Base-by-base conservation (phyloP, 2,888 invertebrate genomes). In the Stegophylla sp. region DNA sequence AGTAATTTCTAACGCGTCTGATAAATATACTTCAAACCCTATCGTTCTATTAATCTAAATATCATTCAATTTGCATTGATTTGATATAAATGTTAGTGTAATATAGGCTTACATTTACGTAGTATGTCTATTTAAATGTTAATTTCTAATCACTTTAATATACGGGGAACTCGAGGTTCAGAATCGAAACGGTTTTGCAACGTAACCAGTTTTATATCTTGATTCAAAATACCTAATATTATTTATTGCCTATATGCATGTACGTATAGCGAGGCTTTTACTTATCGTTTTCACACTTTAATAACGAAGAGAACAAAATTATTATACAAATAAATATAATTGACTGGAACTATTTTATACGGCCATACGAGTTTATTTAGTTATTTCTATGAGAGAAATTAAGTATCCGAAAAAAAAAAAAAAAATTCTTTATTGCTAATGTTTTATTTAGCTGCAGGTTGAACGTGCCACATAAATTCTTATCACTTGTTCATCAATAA, bases 21-120 rank as follows among this genome's bases (percentile, higher is more conserved):
- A 66, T 66, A 13, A 66, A 45, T 66, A 45, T 43, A n/a, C 23
- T 45, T 66, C 43, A 34, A 45, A 45, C 17, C 1, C 13, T 66
- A 64, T 66, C 41, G 26, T 43, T 23, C 3, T 66, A 23, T 23
- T 66, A 3, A 66, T 45, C 45, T 66, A 15, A 66, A 66, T 66
- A 43, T 26, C 1, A 17, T 66, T 45, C 23, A 45, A 66, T 66
- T 66, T 66, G 45, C 66, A 66, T 66, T 45, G 23, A 66, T 66
- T 26, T 23, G 23, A 66, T 45, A 66, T 43, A 66, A 66, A 66
- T 43, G 20, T 34, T 43, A 64, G 41, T n/a, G n/a, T n/a, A n/a
- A 64, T 64, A 15, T 15, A n/a, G n/a, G n/a, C n/a, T n/a, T n/a
- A n/a, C n/a, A n/a, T n/a, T n/a, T n/a, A n/a, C n/a, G n/a, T n/a